These are phyloP conservation scores for Nestor notabilis DNA, from an alignment of 2,113 vertebrate species.

Conservation along the genomic window DNA sequence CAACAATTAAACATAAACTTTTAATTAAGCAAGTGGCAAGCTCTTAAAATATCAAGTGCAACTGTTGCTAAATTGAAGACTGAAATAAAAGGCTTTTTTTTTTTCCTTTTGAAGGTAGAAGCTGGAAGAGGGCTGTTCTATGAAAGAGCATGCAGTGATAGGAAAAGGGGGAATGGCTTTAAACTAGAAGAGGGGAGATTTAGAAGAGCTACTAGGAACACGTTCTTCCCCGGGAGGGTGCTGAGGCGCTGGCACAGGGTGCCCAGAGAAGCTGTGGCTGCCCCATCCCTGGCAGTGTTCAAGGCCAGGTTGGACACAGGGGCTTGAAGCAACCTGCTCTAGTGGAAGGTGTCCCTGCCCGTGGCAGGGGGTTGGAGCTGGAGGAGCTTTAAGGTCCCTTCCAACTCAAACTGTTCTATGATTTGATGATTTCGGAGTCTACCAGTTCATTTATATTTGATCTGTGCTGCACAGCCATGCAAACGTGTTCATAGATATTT, in stretches of 20 bases:
- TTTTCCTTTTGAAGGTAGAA: neutral
- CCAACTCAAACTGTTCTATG: neutral
- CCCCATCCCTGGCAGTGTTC: neutral
- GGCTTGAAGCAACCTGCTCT: neutral
- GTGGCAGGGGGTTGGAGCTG: too few relatives aligned
- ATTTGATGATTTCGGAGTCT: neutral
- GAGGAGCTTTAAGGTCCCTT: neutral
- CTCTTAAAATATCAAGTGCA: neutral
- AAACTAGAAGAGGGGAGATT: neutral
- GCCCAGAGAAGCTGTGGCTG: neutral
- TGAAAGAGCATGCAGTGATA: neutral
- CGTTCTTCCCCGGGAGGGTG: neutral
- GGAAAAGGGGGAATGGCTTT: neutral
- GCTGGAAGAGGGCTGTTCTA: neutral
- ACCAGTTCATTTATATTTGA: neutral
- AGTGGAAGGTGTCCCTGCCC: neutral
- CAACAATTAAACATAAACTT: neutral
- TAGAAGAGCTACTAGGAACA: neutral
- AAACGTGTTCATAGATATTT: neutral
- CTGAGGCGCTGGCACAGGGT: neutral
- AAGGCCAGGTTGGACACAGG: neutral
- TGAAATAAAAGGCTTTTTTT: neutral
- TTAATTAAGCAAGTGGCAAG: neutral
- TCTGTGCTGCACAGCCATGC: neutral
- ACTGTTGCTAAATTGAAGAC: neutral